Base-by-base conservation (phyloP, 2,888 invertebrate genomes). In the Agrochola lychnidis region DNA sequence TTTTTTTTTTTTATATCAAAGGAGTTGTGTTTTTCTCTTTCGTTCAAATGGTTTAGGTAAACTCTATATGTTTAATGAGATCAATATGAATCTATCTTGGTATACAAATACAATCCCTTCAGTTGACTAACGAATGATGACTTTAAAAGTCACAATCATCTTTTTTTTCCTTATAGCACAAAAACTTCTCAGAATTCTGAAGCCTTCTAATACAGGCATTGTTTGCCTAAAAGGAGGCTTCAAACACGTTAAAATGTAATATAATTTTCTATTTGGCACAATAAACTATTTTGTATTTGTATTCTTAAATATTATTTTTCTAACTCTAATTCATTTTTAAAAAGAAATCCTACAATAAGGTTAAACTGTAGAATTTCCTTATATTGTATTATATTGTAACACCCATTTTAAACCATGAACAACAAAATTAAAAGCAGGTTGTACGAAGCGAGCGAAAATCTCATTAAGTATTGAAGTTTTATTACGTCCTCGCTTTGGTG, bases 391-490 rank as follows among this genome's bases (percentile, higher is more conserved):
- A 45, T 45, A 45, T 45, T 45, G 14, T 69, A 48, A n/a, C 45
- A 57, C 48, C 48, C 48, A 40, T 68, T 73, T 61, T 57, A 73
- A 73, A 85, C 84, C 61, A 71, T 69, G 77, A 76, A 64, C n/a
- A 78, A 74, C 75, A 76, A 85, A 81, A 86, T 81, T 79, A 79
- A 81, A 86, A 76, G 73, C 78, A 67, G 14, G 64, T 40, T 70
- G 57, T 71, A 73, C 64, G 71, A 62, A 61, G 63, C 62, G 62
- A 71, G 68, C 64, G 72, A 83, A 82, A 86, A 86, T 83, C 81
- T 83, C 83, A 76, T 86, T 83, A 86, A 70, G 76, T 83, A 86
- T 86, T 78, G 69, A 83, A 85, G 81, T 81, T 85, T 85, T 83
- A 86, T 84, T 78, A 86, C 79, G 63, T 73, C 57, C 68, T 36